A percentile compares a stretch with the other conserved stretches of the same genome.
Conservation (phyloP, 2,797 vertebrate genomes). For the Dallia pectoralis region DNA sequence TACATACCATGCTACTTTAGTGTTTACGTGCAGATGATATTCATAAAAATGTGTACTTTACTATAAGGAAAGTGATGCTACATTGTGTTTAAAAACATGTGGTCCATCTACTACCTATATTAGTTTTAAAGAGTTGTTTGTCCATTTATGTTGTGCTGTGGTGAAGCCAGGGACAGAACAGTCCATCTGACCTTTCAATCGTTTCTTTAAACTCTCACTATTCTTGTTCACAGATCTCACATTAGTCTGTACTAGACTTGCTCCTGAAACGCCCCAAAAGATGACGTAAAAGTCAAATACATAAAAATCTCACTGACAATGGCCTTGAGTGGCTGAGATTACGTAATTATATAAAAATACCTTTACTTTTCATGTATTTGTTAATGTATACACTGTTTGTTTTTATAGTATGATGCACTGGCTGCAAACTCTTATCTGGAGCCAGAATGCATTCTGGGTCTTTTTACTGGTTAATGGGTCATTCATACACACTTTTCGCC, state of each 20-base stretch:
- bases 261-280: too few relatives aligned
- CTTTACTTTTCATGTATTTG: not conserved
- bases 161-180: not conserved
- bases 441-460: not conserved
- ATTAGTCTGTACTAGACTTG: not conserved
- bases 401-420: not conserved
- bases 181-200: too few relatives aligned
- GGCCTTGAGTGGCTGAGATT: too few relatives aligned
- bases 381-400: not conserved
- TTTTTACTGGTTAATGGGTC: slow-evolving; percentile 20
- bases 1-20: too few relatives aligned
- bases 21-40: too few relatives aligned
- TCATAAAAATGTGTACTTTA: too few relatives aligned
- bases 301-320: too few relatives aligned
- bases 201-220: not conserved
- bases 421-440: not conserved
- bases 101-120: too few relatives aligned
- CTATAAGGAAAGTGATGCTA: too few relatives aligned
- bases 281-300: too few relatives aligned
- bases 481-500: slow-evolving; percentile 18
- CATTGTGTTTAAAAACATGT: too few relatives aligned
- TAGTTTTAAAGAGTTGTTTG: not conserved
- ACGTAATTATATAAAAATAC: too few relatives aligned
- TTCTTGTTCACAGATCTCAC: not conserved
- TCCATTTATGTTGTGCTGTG: not conserved